phyloP scores from a whole-genome alignment of 2,113 vertebrate genomes.

The Centropus bengalensis region DNA sequence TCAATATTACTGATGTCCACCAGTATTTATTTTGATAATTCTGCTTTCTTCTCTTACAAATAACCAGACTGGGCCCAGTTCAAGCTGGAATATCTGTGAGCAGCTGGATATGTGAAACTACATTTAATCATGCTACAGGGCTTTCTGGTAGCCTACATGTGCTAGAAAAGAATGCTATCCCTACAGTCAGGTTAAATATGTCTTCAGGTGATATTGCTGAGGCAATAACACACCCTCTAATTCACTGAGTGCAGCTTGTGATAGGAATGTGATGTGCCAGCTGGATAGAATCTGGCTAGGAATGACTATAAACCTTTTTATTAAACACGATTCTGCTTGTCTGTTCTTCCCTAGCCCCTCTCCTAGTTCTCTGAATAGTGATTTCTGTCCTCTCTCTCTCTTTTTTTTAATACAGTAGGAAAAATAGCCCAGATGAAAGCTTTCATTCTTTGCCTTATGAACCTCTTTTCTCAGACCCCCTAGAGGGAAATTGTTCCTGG shows the following conservation, averaged over 20 bases:
- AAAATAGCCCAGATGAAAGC: neutral
- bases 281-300: neutral
- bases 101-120: neutral
- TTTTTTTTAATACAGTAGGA: neutral
- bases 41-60: neutral
- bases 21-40: neutral
- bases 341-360: neutral
- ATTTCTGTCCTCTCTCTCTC: neutral
- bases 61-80: neutral
- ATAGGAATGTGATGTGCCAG: neutral
- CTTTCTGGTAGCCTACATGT: neutral
- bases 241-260: neutral
- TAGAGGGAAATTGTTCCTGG: constrained; percentile 11
- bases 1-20: neutral
- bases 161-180: neutral
- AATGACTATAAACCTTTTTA: constrained; percentile 20
- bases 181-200: neutral
- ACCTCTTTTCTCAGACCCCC: neutral
- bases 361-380: neutral
- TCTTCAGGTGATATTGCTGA: constrained; percentile 6
- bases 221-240: neutral
- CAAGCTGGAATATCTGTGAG: neutral
- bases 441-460: constrained; percentile 1
- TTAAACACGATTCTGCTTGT: constrained; percentile 17
- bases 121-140: neutral